Conservation (phyloP, 2,888 invertebrate genomes). For the Calameuta pallipes region DNA sequence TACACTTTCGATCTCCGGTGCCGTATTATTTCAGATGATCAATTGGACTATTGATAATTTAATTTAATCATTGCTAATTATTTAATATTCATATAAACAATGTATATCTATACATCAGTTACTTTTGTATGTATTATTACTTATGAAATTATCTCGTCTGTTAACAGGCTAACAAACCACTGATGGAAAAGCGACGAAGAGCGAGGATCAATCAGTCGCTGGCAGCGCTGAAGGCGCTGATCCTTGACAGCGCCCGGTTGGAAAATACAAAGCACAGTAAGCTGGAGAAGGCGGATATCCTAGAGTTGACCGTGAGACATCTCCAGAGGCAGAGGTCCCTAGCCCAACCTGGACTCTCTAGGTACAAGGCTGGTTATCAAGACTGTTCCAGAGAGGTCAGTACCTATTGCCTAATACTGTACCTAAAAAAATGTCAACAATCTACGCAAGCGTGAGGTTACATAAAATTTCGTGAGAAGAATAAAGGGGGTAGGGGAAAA, state of each 20-base stretch:
- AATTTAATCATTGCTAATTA: not conserved
- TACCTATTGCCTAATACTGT: not conserved
- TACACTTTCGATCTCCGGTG: not conserved
- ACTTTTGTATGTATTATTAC: not conserved
- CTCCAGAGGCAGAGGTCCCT: slow-evolving; percentile 80
- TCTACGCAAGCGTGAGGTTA: not conserved
- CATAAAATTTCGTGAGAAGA: not conserved
- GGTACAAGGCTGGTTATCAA: slow-evolving; percentile 75
- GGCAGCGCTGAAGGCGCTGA: slow-evolving; percentile 78
- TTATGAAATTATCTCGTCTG: slow-evolving; percentile 19
- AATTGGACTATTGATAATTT: not conserved
- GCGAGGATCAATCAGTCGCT: slow-evolving; percentile 81
- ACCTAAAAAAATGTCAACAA: not conserved
- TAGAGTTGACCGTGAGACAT: slow-evolving; percentile 86
- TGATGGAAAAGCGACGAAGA: slow-evolving; percentile 81
- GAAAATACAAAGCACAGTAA: slow-evolving; percentile 82
- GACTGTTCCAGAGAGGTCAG: slow-evolving; percentile 76
- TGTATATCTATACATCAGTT: not conserved
- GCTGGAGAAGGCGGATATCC: slow-evolving; percentile 86
- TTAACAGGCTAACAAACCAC: slow-evolving; percentile 78
- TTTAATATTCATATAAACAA: not conserved
- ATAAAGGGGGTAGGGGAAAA: not conserved
- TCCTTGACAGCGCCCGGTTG: slow-evolving; percentile 76
- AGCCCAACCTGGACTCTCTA: slow-evolving; percentile 72
- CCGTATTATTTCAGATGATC: not conserved